phyloP scores from a whole-genome alignment of 2,797 vertebrate genomes.

The Falco rusticolus region DNA sequence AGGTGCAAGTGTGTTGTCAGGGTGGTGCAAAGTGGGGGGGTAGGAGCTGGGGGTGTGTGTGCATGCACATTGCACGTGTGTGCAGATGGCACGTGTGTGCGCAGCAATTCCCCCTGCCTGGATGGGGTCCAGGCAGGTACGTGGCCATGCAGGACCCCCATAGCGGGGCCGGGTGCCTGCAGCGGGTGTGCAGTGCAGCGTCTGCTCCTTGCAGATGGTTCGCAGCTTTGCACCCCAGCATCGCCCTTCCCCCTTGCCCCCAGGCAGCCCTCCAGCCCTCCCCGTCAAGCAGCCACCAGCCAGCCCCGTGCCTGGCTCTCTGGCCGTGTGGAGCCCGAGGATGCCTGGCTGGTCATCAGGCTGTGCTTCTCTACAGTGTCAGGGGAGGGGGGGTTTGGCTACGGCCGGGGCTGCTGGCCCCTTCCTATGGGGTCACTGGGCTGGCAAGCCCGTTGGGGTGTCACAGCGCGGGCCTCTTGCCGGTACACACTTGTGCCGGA shows the following conservation, averaged over 20 bases:
- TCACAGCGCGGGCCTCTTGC: slow-evolving; percentile 51
- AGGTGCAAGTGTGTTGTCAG: slow-evolving; percentile 28
- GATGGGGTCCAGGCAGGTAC: background rate
- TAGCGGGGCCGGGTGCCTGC: background rate
- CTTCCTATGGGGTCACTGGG: background rate
- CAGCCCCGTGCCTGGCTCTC: background rate
- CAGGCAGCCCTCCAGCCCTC: background rate
- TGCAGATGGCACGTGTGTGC: background rate
- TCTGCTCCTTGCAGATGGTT: background rate
- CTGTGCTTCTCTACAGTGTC: background rate
- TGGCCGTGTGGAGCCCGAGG: background rate
- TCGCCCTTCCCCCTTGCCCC: background rate
- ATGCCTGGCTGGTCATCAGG: fast-evolving
- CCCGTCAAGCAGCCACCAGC: fast-evolving
- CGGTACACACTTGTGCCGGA: slow-evolving; percentile 64
- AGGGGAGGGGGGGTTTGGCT: background rate
- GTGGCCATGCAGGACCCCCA: fast-evolving
- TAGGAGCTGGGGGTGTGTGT: background rate
- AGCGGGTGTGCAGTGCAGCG: background rate
- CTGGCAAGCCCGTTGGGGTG: slow-evolving; percentile 15
- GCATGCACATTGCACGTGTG: background rate
- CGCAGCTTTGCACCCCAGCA: fast-evolving
- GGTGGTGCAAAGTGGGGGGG: background rate
- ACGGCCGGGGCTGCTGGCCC: background rate
- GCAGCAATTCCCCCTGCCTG: fast-evolving